Evolutionary conservation across 2,888 invertebrate species (phyloP).

Genomic region (Mylabris sibirica): DNA sequence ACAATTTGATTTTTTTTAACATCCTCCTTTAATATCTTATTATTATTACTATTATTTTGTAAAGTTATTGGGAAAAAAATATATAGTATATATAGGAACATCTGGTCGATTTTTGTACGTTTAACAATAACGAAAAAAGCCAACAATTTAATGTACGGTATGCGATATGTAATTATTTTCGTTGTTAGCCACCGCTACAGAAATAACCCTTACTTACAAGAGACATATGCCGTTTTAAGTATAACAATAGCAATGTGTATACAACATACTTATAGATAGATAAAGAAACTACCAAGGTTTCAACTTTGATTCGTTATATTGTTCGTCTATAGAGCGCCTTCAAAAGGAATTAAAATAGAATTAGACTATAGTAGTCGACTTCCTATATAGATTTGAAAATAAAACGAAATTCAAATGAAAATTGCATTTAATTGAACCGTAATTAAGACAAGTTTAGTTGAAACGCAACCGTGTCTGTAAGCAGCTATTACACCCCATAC

Average conservation of each 20-base stretch:
- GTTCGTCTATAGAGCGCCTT: background rate
- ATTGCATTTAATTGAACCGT: slow-evolving; percentile 4
- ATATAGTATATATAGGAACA: slow-evolving; percentile 29
- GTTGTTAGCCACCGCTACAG: slow-evolving; percentile 26
- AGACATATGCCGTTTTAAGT: slow-evolving; percentile 28
- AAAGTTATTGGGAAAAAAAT: background rate
- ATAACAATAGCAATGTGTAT: slow-evolving; percentile 7
- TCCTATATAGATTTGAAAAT: background rate
- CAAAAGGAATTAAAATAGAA: too few relatives aligned
- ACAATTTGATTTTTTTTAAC: background rate
- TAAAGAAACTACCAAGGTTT: background rate
- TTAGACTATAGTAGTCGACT: background rate
- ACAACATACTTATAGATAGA: background rate
- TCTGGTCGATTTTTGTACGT: slow-evolving; percentile 29
- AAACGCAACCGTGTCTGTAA: slow-evolving; percentile 12
- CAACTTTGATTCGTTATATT: slow-evolving; percentile 17
- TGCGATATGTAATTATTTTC: slow-evolving; percentile 33
- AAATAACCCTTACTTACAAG: slow-evolving; percentile 28
- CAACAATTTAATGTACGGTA: slow-evolving; percentile 29
- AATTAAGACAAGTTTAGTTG: slow-evolving; percentile 8
- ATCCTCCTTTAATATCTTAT: background rate
- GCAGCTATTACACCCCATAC: slow-evolving; percentile 10
- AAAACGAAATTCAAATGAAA: background rate
- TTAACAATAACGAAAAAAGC: slow-evolving; percentile 22
- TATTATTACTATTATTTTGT: slow-evolving; percentile 12